phyloP scores from a whole-genome alignment of 2,113 vertebrate species.

The Planiliza haematocheilus region DNA sequence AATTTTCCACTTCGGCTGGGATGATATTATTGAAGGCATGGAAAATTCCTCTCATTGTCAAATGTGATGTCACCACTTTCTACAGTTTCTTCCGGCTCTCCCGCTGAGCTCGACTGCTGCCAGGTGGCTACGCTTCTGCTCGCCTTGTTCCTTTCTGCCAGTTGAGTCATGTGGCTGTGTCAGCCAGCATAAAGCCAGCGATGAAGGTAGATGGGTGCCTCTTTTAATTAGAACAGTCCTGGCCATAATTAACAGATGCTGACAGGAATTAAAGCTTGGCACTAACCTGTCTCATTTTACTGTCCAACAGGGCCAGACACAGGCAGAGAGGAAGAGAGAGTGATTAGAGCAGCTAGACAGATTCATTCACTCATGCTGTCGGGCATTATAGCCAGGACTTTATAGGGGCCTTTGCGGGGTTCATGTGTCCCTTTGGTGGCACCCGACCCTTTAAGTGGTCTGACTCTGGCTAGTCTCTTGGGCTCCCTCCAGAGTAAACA shows the following conservation, averaged over 20 bases:
- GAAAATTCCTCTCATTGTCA: conserved; percentile 63
- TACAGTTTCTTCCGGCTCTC: conserved; percentile 62
- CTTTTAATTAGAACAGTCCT: conserved; percentile 86
- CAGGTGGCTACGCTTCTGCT: conserved; percentile 59
- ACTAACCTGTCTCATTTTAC: conserved; percentile 82
- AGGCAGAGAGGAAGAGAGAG: conserved; percentile 62
- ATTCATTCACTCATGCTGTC: conserved; percentile 53
- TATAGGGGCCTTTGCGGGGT: conserved; percentile 57
- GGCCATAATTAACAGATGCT: conserved; percentile 88
- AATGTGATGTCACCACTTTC: conserved; percentile 70
- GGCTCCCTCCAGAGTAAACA: conserved; percentile 66
- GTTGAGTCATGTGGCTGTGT: conserved; percentile 73
- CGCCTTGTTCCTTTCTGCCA: conserved; percentile 51
- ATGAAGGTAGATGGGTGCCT: conserved; percentile 81
- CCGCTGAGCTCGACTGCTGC: conserved; percentile 45
- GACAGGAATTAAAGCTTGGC: conserved; percentile 86
- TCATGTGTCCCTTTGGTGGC: conserved; percentile 59
- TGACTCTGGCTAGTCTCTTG: conserved; percentile 39
- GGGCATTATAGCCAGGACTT: conserved; percentile 40
- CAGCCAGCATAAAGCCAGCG: conserved; percentile 68
- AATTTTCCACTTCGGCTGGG: conserved; percentile 28
- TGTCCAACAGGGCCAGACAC: conserved; percentile 67
- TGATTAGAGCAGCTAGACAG: conserved; percentile 53
- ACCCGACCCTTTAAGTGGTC: conserved; percentile 49
- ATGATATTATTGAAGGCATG: conserved; percentile 22